phyloP scores from a whole-genome alignment of 2,113 vertebrate species.

The Colistium nudipinnis region DNA sequence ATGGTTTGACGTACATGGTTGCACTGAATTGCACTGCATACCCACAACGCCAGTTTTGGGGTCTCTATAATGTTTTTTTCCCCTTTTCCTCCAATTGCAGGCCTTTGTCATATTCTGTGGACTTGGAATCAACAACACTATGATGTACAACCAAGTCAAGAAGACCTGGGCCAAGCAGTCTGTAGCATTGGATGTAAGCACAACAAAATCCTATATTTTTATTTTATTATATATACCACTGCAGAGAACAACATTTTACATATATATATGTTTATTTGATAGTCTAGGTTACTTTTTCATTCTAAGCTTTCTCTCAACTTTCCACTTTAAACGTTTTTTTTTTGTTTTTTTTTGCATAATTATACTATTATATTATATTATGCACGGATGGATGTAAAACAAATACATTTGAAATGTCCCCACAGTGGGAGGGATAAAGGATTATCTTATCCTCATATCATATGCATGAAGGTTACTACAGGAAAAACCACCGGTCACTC shows the following conservation, averaged over 20 bases:
- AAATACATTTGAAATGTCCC: not conserved
- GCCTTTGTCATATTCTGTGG: conserved; percentile 87
- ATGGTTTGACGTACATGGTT: not conserved
- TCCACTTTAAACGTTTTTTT: not conserved
- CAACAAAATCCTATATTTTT: not conserved
- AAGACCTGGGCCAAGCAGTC: conserved; percentile 87
- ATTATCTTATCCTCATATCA: too few relatives aligned
- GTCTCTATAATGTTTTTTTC: not conserved
- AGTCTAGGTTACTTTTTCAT: not conserved
- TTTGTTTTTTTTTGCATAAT: too few relatives aligned
- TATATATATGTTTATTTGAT: not conserved
- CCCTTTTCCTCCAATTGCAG: conserved; percentile 48
- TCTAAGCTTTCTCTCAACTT: not conserved
- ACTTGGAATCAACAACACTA: conserved; percentile 86
- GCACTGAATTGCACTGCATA: not conserved
- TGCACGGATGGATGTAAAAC: not conserved
- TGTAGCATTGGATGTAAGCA: conserved; percentile 83
- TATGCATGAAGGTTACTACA: too few relatives aligned
- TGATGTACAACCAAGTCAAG: conserved; percentile 88
- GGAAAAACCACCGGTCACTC: too few relatives aligned
- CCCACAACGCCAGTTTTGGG: not conserved
- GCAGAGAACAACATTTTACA: not conserved
- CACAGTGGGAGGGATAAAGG: too few relatives aligned
- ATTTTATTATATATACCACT: not conserved
- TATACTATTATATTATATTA: not conserved